These are phyloP conservation scores for Odocoileus virginianus DNA, from an alignment of 2,113 vertebrate species.

Conservation along the genomic window DNA sequence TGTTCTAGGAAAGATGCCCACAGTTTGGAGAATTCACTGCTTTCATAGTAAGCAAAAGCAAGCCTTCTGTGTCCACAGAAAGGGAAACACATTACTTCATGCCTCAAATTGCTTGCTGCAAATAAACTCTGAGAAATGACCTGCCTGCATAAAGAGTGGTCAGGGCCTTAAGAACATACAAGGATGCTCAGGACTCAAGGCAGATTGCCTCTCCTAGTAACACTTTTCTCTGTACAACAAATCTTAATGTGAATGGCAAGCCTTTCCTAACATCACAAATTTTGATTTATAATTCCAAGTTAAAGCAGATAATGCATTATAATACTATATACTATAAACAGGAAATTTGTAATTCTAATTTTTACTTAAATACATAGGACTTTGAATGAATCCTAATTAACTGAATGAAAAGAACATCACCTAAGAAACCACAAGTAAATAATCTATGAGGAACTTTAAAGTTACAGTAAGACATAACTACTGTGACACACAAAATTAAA, in stretches of 20 bases:
- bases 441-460: slow-evolving; percentile 14
- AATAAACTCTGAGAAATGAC: slow-evolving; percentile 10
- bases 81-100: not conserved
- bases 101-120: not conserved
- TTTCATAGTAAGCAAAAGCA: slow-evolving; percentile 25
- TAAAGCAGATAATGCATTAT: not conserved
- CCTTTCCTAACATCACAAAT: not conserved
- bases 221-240: slow-evolving; percentile 17
- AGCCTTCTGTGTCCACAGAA: not conserved
- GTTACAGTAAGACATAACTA: not conserved
- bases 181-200: not conserved
- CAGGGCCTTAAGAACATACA: not conserved
- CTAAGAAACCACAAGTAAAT: slow-evolving; percentile 1
- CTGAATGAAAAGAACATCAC: not conserved
- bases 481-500: not conserved
- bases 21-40: not conserved
- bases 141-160: not conserved
- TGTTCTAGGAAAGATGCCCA: not conserved
- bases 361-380: not conserved
- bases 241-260: not conserved
- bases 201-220: not conserved
- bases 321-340: not conserved
- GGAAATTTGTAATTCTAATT: not conserved
- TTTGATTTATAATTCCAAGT: slow-evolving; percentile 7
- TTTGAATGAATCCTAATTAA: slow-evolving; percentile 20